Conservation (phyloP, 2,888 invertebrate species). For the Cerastis leucographa region DNA sequence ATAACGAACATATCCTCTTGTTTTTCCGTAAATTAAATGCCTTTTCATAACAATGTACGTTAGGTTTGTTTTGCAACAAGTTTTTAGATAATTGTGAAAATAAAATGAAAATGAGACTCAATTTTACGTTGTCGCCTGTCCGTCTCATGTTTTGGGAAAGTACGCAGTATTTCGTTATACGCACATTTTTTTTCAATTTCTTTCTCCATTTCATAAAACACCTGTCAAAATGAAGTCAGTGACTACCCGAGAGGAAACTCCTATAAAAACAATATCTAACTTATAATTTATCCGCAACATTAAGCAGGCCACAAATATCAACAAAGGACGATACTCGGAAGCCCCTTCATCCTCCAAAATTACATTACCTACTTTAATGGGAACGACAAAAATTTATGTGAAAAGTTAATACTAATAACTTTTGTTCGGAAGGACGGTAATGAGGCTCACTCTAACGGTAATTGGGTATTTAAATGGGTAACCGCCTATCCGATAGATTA, state of each 20-base stretch:
- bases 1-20: constrained; percentile 56
- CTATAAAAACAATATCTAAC: constrained; percentile 7
- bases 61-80: too few relatives aligned
- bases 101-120: neutral
- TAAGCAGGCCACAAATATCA: constrained; percentile 36
- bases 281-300: constrained; percentile 38
- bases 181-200: too few relatives aligned
- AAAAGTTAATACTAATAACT: constrained; percentile 78
- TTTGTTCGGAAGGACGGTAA: constrained; percentile 67
- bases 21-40: constrained; percentile 52
- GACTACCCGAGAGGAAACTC: constrained; percentile 8
- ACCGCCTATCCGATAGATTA: constrained; percentile 26
- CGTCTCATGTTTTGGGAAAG: rapidly evolving
- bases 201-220: constrained; percentile 10
- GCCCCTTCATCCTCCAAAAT: constrained; percentile 71
- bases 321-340: constrained; percentile 60
- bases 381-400: constrained; percentile 85
- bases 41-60: constrained; percentile 37
- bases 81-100: neutral
- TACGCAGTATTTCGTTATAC: neutral
- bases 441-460: constrained; percentile 47
- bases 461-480: constrained; percentile 43
- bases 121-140: neutral
- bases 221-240: constrained; percentile 16
- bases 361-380: constrained; percentile 81